Evolutionary conservation across 2,113 vertebrate species (phyloP).

Genomic region (Hippocampus abdominalis): DNA sequence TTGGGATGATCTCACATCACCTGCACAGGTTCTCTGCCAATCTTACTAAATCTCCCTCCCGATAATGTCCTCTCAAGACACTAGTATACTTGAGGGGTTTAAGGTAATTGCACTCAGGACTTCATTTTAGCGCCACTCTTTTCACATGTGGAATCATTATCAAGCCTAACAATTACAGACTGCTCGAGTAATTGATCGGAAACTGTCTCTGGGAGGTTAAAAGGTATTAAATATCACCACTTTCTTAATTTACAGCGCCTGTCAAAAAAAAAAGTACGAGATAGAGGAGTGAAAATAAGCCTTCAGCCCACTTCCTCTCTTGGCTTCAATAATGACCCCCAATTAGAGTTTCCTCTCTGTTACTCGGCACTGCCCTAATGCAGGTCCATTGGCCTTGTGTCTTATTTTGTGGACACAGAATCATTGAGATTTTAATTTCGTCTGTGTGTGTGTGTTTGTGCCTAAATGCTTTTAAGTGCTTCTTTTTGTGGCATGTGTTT

Average conservation of each 20-base stretch:
- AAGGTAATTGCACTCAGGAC: constrained; percentile 73
- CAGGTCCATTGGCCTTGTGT: constrained; percentile 64
- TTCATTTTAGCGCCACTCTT: constrained; percentile 63
- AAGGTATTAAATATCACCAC: constrained; percentile 77
- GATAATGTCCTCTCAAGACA: constrained; percentile 66
- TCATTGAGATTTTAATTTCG: constrained; percentile 66
- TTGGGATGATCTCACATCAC: constrained; percentile 42
- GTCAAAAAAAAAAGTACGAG: constrained; percentile 63
- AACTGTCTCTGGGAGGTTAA: constrained; percentile 73
- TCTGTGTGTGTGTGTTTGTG: constrained; percentile 4
- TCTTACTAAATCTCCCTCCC: constrained; percentile 47
- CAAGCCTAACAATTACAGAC: constrained; percentile 75
- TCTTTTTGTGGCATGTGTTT: neutral
- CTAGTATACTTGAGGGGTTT: constrained; percentile 70
- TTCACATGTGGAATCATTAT: constrained; percentile 73
- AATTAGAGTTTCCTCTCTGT: constrained; percentile 68
- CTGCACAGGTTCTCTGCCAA: constrained; percentile 38
- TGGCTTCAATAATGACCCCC: constrained; percentile 72
- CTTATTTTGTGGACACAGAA: constrained; percentile 73
- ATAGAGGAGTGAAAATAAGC: constrained; percentile 67
- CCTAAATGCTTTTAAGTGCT: neutral
- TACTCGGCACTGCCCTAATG: constrained; percentile 65
- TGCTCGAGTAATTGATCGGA: constrained; percentile 76
- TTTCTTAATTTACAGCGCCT: constrained; percentile 75
- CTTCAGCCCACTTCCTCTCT: constrained; percentile 58